Conservation (phyloP, 2,888 invertebrate species). For the Dolichopus griseipennis region DNA sequence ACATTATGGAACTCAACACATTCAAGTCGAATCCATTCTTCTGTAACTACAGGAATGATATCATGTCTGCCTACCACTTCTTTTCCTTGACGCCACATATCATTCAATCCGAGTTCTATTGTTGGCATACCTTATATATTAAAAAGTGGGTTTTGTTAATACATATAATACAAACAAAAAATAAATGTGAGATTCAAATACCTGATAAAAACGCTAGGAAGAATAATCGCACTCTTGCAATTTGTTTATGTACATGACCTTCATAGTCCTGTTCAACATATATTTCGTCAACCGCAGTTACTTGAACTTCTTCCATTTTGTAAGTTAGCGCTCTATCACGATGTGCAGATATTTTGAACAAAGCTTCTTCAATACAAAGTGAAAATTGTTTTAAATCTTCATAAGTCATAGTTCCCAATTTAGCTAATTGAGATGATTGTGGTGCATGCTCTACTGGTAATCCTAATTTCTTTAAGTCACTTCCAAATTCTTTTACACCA, state of each 20-base stretch:
- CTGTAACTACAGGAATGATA: slow-evolving; percentile 96
- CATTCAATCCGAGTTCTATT: slow-evolving; percentile 95
- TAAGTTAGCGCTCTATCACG: slow-evolving; percentile 82
- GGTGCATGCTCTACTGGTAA: slow-evolving; percentile 96
- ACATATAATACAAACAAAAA: slow-evolving; percentile 17
- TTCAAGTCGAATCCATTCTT: slow-evolving; percentile 98
- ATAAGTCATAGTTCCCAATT: slow-evolving; percentile 81
- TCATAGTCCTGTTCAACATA: slow-evolving; percentile 80
- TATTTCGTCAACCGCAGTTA: slow-evolving; percentile 86
- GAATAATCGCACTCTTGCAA: slow-evolving; percentile 89
- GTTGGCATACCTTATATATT: slow-evolving; percentile 71
- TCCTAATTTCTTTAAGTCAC: slow-evolving; percentile 85
- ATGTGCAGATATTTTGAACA: slow-evolving; percentile 76
- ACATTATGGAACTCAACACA: slow-evolving; percentile 89
- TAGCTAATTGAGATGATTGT: slow-evolving; percentile 89
- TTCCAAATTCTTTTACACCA: slow-evolving; percentile 87
- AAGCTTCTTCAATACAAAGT: slow-evolving; percentile 81
- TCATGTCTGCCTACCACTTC: slow-evolving; percentile 98
- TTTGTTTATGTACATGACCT: slow-evolving; percentile 78
- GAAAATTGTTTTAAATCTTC: slow-evolving; percentile 91
- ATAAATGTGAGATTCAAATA: slow-evolving; percentile 26
- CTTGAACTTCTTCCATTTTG: slow-evolving; percentile 93
- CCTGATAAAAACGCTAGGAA: slow-evolving; percentile 93
- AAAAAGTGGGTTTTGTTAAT: neutral
- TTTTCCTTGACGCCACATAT: slow-evolving; percentile 93